Base-by-base conservation (phyloP, 2,888 invertebrate genomes). In the Microctonus brassicae region DNA sequence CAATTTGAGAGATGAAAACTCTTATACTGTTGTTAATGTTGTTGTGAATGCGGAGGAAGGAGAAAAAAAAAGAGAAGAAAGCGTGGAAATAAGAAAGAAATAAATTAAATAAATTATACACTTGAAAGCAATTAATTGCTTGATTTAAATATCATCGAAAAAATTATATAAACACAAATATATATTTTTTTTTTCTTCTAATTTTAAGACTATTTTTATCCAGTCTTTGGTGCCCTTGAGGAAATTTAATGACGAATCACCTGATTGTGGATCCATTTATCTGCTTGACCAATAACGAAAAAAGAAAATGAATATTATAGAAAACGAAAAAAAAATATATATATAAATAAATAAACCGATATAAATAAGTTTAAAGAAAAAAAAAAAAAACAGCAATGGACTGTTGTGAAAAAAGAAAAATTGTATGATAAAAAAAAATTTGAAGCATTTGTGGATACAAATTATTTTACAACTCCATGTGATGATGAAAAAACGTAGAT, bases 1-100 rank as follows among this genome's bases (percentile, higher is more conserved):
- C 84, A 78, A 84, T 81, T 80, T 86, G 82, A 84, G 67, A 70
- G 20, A 53, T 26, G 36, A 9, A 20, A 36, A 29, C 17, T 17
- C n/a, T 57, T 33, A 29, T n/a, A n/a, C n/a, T 33, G 58, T 58
- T 26, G 33, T 29, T 58, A 17, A 13, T n/a, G 53, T 60, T 24
- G 47, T 67, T 36, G 39, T 57, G 11, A 57, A 57, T 39, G 9
- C 20, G 33, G 52, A 22, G 39, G 13, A 13, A 33, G 69, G 57
- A 63, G 10, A 6, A 17, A 68, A 52, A 58, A 64, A 64, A 24
- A 66, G 39, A 60, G 22, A 55, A 47, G 9, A 20, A 47, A 17
- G 1, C 4, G 17, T 6, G 17, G 17, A 47, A 7, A 47, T 70
- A 52, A 66, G 66, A 65, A 42, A 60, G 60, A 26, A 70, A 58